phyloP scores from a whole-genome alignment of 2,797 vertebrate species.

The Allobates femoralis region DNA sequence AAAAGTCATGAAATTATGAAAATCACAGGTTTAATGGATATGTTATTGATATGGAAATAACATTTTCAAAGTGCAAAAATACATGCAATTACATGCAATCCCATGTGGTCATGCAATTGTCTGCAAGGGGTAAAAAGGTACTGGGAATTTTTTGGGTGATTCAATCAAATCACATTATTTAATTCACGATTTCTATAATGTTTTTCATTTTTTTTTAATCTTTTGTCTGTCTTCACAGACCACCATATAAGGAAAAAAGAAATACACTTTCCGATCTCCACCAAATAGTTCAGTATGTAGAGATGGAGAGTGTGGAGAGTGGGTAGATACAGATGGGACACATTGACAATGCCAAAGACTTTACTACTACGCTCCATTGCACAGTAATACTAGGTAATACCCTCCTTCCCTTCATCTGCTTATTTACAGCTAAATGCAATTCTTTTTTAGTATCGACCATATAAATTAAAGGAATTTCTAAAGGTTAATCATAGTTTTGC shows the following conservation, averaged over 20 bases:
- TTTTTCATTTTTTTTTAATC: not conserved
- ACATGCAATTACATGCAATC: too few species aligned
- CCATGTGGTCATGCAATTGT: too few species aligned
- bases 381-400: not conserved
- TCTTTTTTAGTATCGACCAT: not conserved
- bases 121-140: too few species aligned
- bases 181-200: not conserved
- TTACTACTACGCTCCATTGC: not conserved
- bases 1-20: too few species aligned
- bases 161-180: too few species aligned
- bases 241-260: not conserved
- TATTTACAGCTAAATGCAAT: not conserved
- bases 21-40: too few species aligned
- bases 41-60: too few species aligned
- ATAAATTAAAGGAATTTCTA: not conserved
- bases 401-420: slow-evolving; percentile 3
- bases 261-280: not conserved
- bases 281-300: not conserved
- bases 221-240: not conserved
- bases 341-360: not conserved
- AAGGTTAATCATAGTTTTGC: not conserved
- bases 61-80: too few species aligned
- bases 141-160: too few species aligned
- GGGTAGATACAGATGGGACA: not conserved
- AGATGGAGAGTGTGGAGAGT: not conserved